Evolutionary conservation across 2,113 vertebrate genomes (phyloP).

Genomic region (Hippocampus abdominalis): DNA sequence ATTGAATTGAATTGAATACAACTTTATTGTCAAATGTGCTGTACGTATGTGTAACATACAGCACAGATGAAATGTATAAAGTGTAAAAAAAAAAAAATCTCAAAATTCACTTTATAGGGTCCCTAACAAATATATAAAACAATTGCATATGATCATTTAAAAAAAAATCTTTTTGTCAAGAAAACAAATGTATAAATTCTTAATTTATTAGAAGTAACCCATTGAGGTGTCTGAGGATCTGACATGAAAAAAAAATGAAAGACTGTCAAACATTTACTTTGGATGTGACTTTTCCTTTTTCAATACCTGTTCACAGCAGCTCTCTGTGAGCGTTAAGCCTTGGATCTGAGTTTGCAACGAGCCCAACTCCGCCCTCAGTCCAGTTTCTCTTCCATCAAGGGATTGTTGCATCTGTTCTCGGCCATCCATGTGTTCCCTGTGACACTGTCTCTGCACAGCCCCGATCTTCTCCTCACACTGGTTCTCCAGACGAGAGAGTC

Average conservation of each 20-base stretch:
- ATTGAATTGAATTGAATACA: too few relatives aligned
- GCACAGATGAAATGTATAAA: too few relatives aligned
- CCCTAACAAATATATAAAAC: too few relatives aligned
- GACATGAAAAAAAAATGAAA: neutral
- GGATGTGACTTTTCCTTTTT: neutral
- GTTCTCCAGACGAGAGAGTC: conserved; percentile 79
- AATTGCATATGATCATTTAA: too few relatives aligned
- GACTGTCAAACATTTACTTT: neutral
- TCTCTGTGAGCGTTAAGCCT: conserved; percentile 82
- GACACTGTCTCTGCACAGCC: conserved; percentile 82
- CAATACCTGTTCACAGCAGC: conserved; percentile 81
- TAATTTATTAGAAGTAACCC: neutral
- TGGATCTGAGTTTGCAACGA: conserved; percentile 87
- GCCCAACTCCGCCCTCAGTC: conserved; percentile 84
- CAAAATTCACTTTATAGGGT: too few relatives aligned
- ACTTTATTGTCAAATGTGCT: too few relatives aligned
- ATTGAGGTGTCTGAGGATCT: too few relatives aligned
- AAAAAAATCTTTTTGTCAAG: too few relatives aligned
- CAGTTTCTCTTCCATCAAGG: conserved; percentile 86
- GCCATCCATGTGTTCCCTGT: conserved; percentile 81
- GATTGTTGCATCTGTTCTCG: conserved; percentile 84
- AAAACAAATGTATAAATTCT: neutral
- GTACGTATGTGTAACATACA: too few relatives aligned
- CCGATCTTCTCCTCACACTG: conserved; percentile 81
- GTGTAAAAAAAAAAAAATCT: too few relatives aligned